phyloP scores from a whole-genome alignment of 1,140 invertebrate genomes.

The Meloidogyne hapla region DNA sequence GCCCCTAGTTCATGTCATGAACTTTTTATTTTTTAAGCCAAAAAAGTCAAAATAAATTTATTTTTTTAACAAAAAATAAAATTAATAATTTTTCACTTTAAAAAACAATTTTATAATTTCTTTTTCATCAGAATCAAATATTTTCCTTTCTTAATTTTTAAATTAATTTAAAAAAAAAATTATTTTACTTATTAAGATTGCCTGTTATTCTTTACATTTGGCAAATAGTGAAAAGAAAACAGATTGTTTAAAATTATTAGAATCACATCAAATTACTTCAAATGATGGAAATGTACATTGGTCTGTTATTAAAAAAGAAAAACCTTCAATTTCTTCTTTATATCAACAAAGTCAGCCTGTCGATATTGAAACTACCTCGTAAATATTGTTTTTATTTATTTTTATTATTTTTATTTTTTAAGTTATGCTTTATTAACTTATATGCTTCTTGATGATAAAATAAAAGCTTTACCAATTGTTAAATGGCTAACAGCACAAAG shows the following conservation, averaged over 20 bases:
- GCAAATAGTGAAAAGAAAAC: slow-evolving; percentile 74
- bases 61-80: too few species aligned
- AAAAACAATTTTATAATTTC: too few species aligned
- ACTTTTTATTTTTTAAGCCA: too few species aligned
- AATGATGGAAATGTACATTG: slow-evolving; percentile 75
- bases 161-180: background rate
- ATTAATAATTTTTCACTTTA: too few species aligned
- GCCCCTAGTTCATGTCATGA: too few species aligned
- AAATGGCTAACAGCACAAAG: slow-evolving; percentile 80
- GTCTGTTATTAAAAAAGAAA: slow-evolving; percentile 66
- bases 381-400: slow-evolving; percentile 67
- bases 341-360: slow-evolving; percentile 74
- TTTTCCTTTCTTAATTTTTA: too few species aligned
- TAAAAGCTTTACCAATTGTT: slow-evolving; percentile 76
- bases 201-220: slow-evolving; percentile 68
- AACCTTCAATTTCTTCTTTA: slow-evolving; percentile 53
- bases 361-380: slow-evolving; percentile 79
- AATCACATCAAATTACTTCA: slow-evolving; percentile 67
- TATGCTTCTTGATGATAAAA: slow-evolving; percentile 69
- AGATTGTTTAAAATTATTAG: slow-evolving; percentile 72
- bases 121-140: too few species aligned
- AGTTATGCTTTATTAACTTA: slow-evolving; percentile 74
- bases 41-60: too few species aligned
- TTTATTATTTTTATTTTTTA: background rate
- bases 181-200: background rate